phyloP scores from a whole-genome alignment of 53 echinoderm and acorn worm species.

The Temnopleurus reevesii region DNA sequence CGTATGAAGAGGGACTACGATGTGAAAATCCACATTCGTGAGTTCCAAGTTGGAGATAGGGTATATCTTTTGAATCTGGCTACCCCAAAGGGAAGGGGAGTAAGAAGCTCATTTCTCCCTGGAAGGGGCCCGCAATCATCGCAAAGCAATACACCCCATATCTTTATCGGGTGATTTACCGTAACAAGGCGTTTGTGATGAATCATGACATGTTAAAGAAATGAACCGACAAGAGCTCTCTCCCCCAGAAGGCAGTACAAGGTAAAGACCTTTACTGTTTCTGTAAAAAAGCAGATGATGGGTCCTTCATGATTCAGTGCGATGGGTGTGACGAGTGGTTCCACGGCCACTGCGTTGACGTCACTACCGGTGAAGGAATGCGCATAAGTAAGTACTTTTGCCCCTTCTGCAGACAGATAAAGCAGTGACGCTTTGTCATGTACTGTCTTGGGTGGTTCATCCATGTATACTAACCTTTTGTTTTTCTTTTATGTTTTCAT shows the following conservation, averaged over 20 bases:
- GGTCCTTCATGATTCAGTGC: conserved; percentile 67
- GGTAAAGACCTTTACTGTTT: background rate
- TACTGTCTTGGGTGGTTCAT: background rate
- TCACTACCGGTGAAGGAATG: conserved; percentile 56
- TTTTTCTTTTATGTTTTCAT: too few relatives aligned
- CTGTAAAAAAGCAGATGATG: background rate
- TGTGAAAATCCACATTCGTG: background rate
- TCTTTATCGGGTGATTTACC: conserved; percentile 54
- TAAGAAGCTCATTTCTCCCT: conserved; percentile 59
- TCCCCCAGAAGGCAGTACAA: background rate
- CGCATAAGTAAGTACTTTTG: conserved; percentile 42
- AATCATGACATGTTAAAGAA: conserved; percentile 63
- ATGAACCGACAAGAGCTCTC: conserved; percentile 41
- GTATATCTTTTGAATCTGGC: conserved; percentile 53
- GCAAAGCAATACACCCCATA: conserved; percentile 31
- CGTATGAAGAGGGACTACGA: conserved; percentile 68
- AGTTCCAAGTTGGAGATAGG: conserved; percentile 46
- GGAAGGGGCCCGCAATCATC: conserved; percentile 64
- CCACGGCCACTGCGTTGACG: conserved; percentile 53
- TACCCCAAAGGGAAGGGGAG: conserved; percentile 54
- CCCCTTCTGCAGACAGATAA: conserved; percentile 48
- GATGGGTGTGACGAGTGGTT: conserved; percentile 64
- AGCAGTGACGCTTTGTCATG: background rate
- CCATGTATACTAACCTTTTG: too few relatives aligned
- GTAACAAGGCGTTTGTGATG: conserved; percentile 24